Percentiles rank a stretch among this genome's conserved stretches.
Evolutionary conservation across 1,140 invertebrate species (phyloP).

Genomic region (Homarus americanus): DNA sequence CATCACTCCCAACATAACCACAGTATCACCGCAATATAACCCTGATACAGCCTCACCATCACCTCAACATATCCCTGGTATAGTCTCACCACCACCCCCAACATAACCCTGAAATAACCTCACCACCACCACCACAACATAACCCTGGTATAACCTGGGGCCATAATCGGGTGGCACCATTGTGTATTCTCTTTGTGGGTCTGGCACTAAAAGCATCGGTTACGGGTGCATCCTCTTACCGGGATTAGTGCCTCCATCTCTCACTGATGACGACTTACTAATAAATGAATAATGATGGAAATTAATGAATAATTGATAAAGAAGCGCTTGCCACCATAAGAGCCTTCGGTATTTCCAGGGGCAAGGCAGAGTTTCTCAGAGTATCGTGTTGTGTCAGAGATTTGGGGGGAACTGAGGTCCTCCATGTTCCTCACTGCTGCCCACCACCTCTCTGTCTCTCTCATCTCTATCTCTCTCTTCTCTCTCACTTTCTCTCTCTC

Average conservation of each 20-base stretch:
- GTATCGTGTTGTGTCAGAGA: slow-evolving; percentile 35
- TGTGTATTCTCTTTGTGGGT: slow-evolving; percentile 60
- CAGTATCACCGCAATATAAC: neutral
- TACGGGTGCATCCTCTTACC: slow-evolving; percentile 70
- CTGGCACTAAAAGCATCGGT: slow-evolving; percentile 66
- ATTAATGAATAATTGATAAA: slow-evolving; percentile 71
- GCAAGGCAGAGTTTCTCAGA: slow-evolving; percentile 12
- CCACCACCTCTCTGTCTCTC: neutral
- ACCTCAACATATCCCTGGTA: neutral
- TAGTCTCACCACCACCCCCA: slow-evolving; percentile 1
- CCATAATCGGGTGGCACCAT: slow-evolving; percentile 58
- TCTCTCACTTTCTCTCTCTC: neutral
- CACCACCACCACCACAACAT: neutral
- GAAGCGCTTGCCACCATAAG: slow-evolving; percentile 58
- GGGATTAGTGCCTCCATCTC: slow-evolving; percentile 67
- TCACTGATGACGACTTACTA: slow-evolving; percentile 68
- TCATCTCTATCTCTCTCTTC: neutral
- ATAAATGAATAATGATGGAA: slow-evolving; percentile 71
- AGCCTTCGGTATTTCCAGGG: slow-evolving; percentile 17
- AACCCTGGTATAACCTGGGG: slow-evolving; percentile 57
- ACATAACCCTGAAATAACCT: slow-evolving; percentile 40
- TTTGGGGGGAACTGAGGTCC: neutral
- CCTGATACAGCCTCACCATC: neutral
- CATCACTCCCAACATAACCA: neutral
- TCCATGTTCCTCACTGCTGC: neutral